These are phyloP conservation scores for Pseudobourletiella spinata DNA, from an alignment of 1,140 invertebrate genomes.

Conservation along the genomic window DNA sequence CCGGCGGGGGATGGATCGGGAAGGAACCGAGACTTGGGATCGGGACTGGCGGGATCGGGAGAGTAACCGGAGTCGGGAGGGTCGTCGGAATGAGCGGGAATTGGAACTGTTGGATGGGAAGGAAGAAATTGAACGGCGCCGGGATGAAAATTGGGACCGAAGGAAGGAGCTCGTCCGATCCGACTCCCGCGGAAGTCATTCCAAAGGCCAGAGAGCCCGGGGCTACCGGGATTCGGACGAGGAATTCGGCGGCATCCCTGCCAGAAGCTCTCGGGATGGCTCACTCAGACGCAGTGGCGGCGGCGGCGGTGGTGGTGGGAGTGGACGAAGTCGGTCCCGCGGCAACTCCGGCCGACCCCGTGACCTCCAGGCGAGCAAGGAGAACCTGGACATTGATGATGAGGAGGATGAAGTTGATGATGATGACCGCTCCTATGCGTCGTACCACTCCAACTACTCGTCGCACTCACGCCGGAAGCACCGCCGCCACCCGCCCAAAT, in stretches of 20 bases:
- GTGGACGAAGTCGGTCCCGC: neutral
- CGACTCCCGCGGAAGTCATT: neutral
- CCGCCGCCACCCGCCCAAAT: neutral
- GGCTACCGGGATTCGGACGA: neutral
- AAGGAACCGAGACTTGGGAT: too few species aligned
- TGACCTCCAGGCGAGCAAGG: neutral
- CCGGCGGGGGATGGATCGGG: too few species aligned
- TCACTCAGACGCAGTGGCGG: conserved; percentile 1
- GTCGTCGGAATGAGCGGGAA: neutral
- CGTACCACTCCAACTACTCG: conserved; percentile 27
- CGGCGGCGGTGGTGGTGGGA: neutral
- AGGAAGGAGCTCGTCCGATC: neutral
- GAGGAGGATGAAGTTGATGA: conserved; percentile 26
- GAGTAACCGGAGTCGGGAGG: neutral
- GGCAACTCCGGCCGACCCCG: neutral
- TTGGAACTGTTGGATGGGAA: too few species aligned
- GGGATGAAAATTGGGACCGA: neutral
- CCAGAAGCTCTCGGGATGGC: conserved; percentile 3
- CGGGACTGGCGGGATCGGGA: neutral
- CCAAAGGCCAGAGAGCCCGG: neutral
- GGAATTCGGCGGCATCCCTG: neutral
- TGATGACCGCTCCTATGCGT: conserved; percentile 31
- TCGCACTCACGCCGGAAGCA: conserved; percentile 4
- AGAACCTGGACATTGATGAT: conserved; percentile 12
- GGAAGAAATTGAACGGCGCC: neutral